phyloP scores from a whole-genome alignment of 2,113 vertebrate genomes.

The Phoenicopterus ruber region DNA sequence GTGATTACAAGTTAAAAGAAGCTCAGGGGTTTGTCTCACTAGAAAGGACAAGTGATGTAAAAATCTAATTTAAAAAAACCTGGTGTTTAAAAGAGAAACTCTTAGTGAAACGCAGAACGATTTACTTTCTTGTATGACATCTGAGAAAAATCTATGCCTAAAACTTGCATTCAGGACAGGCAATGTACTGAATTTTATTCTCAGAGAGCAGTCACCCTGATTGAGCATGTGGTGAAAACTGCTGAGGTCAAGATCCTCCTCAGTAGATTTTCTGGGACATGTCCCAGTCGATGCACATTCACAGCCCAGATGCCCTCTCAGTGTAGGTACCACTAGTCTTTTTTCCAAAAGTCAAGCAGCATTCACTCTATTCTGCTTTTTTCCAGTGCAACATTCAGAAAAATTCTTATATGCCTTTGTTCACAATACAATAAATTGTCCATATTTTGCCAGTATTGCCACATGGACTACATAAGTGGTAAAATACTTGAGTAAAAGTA shows the following conservation, averaged over 20 bases:
- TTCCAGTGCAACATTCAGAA: not conserved
- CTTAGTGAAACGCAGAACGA: not conserved
- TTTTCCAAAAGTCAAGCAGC: not conserved
- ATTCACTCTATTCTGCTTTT: not conserved
- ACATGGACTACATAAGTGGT: rapidly evolving
- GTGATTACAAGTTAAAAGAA: not conserved
- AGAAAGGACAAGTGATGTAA: not conserved
- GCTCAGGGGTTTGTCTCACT: not conserved
- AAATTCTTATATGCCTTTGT: not conserved
- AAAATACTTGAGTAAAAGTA: not conserved
- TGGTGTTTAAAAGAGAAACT: not conserved
- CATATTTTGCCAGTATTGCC: not conserved
- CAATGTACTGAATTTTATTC: not conserved
- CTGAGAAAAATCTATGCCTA: not conserved
- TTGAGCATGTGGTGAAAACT: not conserved
- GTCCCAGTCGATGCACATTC: not conserved
- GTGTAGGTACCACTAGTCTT: not conserved
- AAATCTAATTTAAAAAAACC: not conserved
- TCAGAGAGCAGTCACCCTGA: not conserved
- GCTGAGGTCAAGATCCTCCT: not conserved
- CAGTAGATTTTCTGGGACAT: not conserved
- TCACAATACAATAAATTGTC: not conserved
- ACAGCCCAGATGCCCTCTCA: not conserved
- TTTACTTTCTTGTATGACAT: not conserved
- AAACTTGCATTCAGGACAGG: not conserved